A percentile compares a stretch with the other conserved stretches of the same genome.
Evolutionary conservation across 2,113 vertebrate genomes (phyloP).

Genomic region (Sphyrna mokarran): DNA sequence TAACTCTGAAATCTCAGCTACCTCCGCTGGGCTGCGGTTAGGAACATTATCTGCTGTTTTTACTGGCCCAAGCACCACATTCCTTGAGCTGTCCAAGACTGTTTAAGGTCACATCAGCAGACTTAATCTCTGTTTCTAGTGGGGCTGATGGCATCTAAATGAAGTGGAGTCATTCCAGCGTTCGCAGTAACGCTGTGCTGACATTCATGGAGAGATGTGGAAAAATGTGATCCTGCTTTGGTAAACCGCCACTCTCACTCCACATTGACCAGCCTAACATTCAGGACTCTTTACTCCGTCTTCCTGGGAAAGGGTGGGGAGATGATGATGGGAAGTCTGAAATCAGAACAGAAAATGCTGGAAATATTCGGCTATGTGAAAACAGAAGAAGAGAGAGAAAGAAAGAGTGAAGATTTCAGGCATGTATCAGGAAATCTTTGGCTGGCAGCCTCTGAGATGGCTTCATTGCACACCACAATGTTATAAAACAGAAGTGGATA

Average conservation of each 20-base stretch:
- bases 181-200: not conserved
- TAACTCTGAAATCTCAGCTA: not conserved
- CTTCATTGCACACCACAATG: too few relatives aligned
- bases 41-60: constrained; percentile 1
- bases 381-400: not conserved
- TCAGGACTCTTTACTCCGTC: not conserved
- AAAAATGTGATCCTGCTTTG: not conserved
- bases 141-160: not conserved
- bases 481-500: too few relatives aligned
- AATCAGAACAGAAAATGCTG: not conserved
- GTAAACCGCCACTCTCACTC: not conserved
- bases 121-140: not conserved
- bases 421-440: not conserved
- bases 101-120: not conserved
- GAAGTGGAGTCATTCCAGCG: not conserved
- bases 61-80: not conserved
- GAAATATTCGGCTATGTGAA: not conserved
- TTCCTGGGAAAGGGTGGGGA: not conserved
- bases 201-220: not conserved
- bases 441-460: too few relatives aligned
- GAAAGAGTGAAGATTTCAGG: too few relatives aligned
- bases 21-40: not conserved
- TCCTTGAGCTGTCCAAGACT: not conserved
- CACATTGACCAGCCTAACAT: not conserved
- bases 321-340: not conserved